These are phyloP conservation scores for fruit fly (Drosophila melanogaster) DNA, from an alignment of 1,140 invertebrate species.

Conservation along the genomic window Release_6_plus_ISO1_MT NT_033779.5:2248001-2248500, in stretches of 20 bases:
- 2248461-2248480: slow-evolving; percentile 2
- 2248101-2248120: slow-evolving; percentile 45
- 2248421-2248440: not conserved
- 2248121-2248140: slow-evolving; percentile 59
- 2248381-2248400: too few relatives aligned
- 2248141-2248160: slow-evolving; percentile 43
- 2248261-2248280: slow-evolving; percentile 1
- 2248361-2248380: too few relatives aligned
- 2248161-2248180: slow-evolving; percentile 6
- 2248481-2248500: slow-evolving; percentile 8
- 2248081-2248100: not conserved
- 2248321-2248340: not conserved
- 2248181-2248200: slow-evolving; percentile 29
- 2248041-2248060: not conserved
- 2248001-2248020: slow-evolving; percentile 57
- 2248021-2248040: slow-evolving; percentile 32
- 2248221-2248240: not conserved
- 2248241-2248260: not conserved
- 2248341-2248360: too few relatives aligned
- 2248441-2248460: slow-evolving; percentile 17
- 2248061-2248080: not conserved
- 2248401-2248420: too few relatives aligned
- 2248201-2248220: slow-evolving; percentile 27
- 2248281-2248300: not conserved
- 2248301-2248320: not conserved